These are phyloP conservation scores for Monomorium pharaonis DNA, from an alignment of 1,140 invertebrate species.

Conservation along the genomic window DNA sequence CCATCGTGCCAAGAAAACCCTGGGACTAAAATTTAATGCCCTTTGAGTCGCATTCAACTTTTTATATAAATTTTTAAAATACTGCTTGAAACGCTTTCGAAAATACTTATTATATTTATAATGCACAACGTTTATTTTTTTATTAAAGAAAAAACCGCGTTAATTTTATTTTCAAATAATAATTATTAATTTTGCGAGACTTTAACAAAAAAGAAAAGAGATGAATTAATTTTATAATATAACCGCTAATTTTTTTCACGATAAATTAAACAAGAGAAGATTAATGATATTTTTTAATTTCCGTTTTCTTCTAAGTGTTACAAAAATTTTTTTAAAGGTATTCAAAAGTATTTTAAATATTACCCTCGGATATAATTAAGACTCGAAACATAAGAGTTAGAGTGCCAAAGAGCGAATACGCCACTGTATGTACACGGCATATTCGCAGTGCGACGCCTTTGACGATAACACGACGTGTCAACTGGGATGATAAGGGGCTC, in stretches of 20 bases:
- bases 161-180: neutral
- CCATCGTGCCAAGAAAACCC: neutral
- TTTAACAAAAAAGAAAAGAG: neutral
- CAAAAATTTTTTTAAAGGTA: neutral
- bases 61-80: neutral
- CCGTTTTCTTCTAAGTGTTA: neutral
- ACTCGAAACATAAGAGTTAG: neutral
- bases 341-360: neutral
- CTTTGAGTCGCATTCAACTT: neutral
- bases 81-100: neutral
- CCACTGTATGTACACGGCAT: neutral
- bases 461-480: constrained; percentile 44
- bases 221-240: neutral
- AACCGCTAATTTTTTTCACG: too few relatives aligned
- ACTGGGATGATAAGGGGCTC: constrained; percentile 44
- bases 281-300: neutral
- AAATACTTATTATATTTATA: neutral
- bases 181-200: neutral
- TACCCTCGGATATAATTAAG: neutral
- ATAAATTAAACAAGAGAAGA: neutral
- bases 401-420: neutral
- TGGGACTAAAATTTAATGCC: neutral
- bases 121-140: neutral
- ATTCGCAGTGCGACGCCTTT: neutral
- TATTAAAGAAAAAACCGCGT: neutral